These are phyloP conservation scores for Aphelinus atriplicis DNA, from an alignment of 1,140 invertebrate genomes.

Conservation along the genomic window DNA sequence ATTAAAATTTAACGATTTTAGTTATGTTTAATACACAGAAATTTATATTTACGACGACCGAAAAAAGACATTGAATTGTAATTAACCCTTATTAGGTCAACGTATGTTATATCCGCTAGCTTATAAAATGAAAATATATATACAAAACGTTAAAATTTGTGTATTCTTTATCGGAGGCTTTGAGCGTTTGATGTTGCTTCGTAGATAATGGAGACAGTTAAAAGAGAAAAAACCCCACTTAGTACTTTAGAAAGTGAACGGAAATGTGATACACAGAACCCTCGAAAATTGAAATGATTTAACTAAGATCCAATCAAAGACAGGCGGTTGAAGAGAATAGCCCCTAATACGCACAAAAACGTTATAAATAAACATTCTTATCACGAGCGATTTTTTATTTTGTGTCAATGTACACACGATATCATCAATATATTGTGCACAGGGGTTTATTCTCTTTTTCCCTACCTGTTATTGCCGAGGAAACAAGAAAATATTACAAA, in stretches of 20 bases:
- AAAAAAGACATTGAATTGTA: conserved; percentile 32
- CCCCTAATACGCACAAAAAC: background rate
- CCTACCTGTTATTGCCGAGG: background rate
- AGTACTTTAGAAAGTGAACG: conserved; percentile 3
- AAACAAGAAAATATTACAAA: background rate
- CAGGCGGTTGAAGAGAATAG: conserved; percentile 9
- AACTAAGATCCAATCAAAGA: background rate
- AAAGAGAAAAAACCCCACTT: background rate
- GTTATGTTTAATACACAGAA: background rate
- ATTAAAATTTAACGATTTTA: background rate
- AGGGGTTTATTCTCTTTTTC: conserved; percentile 1
- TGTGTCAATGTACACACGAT: background rate
- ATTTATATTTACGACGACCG: conserved; percentile 15
- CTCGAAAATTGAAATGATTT: conserved; percentile 20
- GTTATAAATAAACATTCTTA: conserved; percentile 12
- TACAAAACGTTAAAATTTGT: conserved; percentile 25
- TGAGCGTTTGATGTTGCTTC: conserved; percentile 40
- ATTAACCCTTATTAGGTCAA: conserved; percentile 24
- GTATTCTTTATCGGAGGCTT: conserved; percentile 36
- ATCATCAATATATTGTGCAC: background rate
- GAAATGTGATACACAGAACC: conserved; percentile 41
- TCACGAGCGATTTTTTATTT: conserved; percentile 15
- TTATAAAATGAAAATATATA: background rate
- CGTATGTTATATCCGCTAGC: conserved; percentile 18
- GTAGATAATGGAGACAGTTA: conserved; percentile 34